A percentile compares a stretch with the other conserved stretches of the same genome.
Evolutionary conservation across 1,140 invertebrate genomes (phyloP).

Genomic region (Meloidogyne floridensis): DNA sequence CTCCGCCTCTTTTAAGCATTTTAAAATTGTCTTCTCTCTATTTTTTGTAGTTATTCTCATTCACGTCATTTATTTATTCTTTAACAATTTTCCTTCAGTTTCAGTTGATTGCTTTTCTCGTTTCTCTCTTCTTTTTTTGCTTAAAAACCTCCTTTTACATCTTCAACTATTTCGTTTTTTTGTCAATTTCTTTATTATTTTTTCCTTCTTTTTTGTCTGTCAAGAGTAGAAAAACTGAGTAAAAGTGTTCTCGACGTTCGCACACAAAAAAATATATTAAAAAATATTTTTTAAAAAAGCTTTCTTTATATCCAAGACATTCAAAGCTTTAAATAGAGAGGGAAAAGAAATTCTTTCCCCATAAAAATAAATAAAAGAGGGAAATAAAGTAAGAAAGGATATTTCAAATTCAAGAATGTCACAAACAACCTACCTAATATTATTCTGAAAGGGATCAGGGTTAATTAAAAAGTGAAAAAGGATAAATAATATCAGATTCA

Average conservation of each 20-base stretch:
- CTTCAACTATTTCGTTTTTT: background rate
- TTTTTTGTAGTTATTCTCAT: background rate
- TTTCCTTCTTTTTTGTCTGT: background rate
- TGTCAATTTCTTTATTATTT: background rate
- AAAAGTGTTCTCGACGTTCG: background rate
- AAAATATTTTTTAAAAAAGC: background rate
- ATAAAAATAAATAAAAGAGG: background rate
- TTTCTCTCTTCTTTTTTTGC: background rate
- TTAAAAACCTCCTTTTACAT: background rate
- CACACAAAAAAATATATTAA: background rate
- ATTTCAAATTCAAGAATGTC: too few relatives aligned
- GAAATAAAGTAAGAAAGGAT: background rate
- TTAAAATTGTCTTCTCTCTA: background rate
- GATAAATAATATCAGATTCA: too few relatives aligned
- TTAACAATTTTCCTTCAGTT: background rate
- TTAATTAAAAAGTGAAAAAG: too few relatives aligned
- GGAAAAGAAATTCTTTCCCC: background rate
- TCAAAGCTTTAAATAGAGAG: background rate
- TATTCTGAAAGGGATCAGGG: too few relatives aligned
- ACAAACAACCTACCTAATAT: too few relatives aligned
- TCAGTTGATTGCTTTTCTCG: background rate
- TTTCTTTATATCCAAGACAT: background rate
- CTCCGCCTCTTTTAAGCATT: conserved; percentile 7
- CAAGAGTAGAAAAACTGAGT: background rate
- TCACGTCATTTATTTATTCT: background rate